Conservation (phyloP, 2,888 invertebrate genomes). For the Sphaeridia pumilis region DNA sequence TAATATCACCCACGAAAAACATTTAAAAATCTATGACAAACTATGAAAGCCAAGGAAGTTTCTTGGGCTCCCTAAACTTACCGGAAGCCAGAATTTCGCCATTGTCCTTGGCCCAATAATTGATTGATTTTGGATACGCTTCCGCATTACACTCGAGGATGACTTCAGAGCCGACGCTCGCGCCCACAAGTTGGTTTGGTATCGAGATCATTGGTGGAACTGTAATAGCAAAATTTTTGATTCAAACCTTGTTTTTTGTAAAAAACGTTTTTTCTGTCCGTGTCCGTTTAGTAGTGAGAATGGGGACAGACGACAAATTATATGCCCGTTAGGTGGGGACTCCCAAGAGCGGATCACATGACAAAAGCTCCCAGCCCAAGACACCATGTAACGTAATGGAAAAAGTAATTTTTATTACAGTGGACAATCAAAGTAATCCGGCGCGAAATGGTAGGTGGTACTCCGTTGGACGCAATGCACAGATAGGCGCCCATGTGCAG, state of each 20-base stretch:
- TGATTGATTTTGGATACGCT: conserved; percentile 73
- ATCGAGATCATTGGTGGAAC: conserved; percentile 78
- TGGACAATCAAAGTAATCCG: conserved; percentile 74
- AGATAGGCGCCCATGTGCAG: conserved; percentile 57
- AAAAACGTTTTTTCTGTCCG: too few species aligned
- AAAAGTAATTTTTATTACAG: too few species aligned
- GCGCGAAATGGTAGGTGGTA: conserved; percentile 79
- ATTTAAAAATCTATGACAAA: conserved; percentile 11
- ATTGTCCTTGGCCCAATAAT: conserved; percentile 67
- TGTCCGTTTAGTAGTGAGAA: too few species aligned
- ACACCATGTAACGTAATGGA: too few species aligned
- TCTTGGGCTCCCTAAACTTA: too few species aligned
- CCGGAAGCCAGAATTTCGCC: conserved; percentile 64
- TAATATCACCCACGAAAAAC: background rate
- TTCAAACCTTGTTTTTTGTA: too few species aligned
- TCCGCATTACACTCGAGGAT: conserved; percentile 71
- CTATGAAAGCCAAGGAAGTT: too few species aligned
- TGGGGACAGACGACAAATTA: too few species aligned
- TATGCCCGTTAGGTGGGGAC: too few species aligned
- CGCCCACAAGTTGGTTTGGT: conserved; percentile 70
- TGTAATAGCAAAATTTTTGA: too few species aligned
- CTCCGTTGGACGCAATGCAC: conserved; percentile 68
- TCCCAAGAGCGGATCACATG: too few species aligned
- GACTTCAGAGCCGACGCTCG: conserved; percentile 59
- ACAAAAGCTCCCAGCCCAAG: too few species aligned